phyloP scores from a whole-genome alignment of 1,140 invertebrate genomes.

The Muscidifurax raptorellus region DNA sequence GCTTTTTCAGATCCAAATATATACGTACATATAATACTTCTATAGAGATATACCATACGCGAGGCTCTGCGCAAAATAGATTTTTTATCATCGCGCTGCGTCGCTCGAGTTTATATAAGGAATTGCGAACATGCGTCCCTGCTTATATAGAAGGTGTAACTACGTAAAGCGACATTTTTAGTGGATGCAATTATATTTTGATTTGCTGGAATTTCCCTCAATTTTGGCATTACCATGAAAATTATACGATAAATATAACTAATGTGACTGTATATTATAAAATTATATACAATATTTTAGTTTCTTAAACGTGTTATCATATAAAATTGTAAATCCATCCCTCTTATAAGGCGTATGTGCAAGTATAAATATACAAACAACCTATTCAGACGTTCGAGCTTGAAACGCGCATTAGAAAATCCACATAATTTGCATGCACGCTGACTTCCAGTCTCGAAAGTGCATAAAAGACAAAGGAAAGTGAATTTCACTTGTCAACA shows the following conservation, averaged over 20 bases:
- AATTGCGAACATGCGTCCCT: neutral
- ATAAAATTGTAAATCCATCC: no score
- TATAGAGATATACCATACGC: neutral
- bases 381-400: no score
- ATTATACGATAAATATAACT: no score
- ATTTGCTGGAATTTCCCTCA: neutral
- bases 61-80: neutral
- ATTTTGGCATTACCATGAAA: no score
- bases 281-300: no score
- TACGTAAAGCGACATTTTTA: neutral
- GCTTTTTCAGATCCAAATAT: neutral
- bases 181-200: neutral
- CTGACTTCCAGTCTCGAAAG: neutral
- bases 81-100: neutral
- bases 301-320: no score
- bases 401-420: neutral
- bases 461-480: neutral
- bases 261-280: no score
- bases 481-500: neutral
- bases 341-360: no score
- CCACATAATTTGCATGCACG: neutral
- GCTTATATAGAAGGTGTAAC: neutral
- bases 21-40: no score
- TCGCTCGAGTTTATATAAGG: conserved; percentile 11
- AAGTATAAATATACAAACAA: neutral